Evolutionary conservation across 2,888 invertebrate species (phyloP).

Genomic region (Tortrix viridana): DNA sequence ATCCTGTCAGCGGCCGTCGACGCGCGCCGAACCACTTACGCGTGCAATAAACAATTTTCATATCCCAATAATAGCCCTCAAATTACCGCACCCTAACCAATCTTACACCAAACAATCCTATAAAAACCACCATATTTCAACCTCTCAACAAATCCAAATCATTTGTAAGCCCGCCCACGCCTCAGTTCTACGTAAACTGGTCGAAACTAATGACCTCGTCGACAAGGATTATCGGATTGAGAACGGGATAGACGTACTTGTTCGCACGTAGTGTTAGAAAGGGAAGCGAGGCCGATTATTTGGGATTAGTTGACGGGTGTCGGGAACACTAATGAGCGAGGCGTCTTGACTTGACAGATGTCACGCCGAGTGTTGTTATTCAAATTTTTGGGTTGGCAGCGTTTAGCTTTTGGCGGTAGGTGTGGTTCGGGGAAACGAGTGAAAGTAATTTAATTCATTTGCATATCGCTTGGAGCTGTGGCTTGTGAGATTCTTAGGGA

Average conservation of each 20-base stretch:
- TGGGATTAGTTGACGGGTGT: constrained; percentile 62
- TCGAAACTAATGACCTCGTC: constrained; percentile 38
- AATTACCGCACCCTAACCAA: constrained; percentile 37
- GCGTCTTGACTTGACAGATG: constrained; percentile 75
- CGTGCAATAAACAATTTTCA: constrained; percentile 38
- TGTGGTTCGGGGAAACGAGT: background rate
- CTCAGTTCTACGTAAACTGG: constrained; percentile 13
- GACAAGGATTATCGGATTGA: constrained; percentile 57
- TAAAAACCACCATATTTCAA: constrained; percentile 9
- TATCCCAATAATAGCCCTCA: constrained; percentile 37
- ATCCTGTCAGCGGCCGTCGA: constrained; percentile 14
- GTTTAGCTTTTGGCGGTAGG: constrained; percentile 31
- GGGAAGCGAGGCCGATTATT: constrained; percentile 53
- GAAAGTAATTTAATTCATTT: constrained; percentile 27
- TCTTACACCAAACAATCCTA: constrained; percentile 34
- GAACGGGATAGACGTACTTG: constrained; percentile 52
- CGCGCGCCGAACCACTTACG: constrained; percentile 28
- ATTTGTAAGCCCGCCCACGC: constrained; percentile 23
- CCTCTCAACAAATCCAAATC: constrained; percentile 9
- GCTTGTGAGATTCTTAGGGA: too few species aligned
- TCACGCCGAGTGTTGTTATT: constrained; percentile 45
- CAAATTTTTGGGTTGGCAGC: constrained; percentile 37
- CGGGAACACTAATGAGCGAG: constrained; percentile 41
- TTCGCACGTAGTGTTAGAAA: constrained; percentile 41
- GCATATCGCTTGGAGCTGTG: background rate